phyloP scores from a whole-genome alignment of 2,797 vertebrate genomes.

The Sebastes aleutianus region DNA sequence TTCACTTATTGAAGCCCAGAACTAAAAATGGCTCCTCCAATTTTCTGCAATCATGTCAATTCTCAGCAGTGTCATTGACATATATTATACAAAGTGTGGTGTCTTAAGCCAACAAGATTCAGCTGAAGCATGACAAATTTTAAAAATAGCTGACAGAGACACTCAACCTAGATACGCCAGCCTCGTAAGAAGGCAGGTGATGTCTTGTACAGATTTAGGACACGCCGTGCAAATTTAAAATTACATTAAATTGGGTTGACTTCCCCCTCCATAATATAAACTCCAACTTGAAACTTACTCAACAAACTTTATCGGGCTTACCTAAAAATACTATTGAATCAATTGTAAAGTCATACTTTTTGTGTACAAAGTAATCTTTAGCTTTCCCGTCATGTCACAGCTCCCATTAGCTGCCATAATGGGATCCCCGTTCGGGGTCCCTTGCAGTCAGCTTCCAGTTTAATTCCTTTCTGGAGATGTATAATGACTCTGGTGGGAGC shows the following conservation, averaged over 20 bases:
- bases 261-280: neutral
- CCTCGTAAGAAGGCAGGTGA: conserved; percentile 51
- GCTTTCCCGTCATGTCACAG: conserved; percentile 24
- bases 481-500: conserved; percentile 61
- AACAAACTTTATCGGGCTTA: conserved; percentile 7
- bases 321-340: neutral
- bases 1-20: neutral
- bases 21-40: conserved; percentile 1
- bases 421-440: conserved; percentile 16
- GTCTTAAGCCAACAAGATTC: conserved; percentile 31
- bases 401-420: conserved; percentile 37
- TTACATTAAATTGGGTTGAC: conserved; percentile 52
- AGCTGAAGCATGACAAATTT: conserved; percentile 52
- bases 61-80: conserved; percentile 28
- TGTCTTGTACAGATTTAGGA: conserved; percentile 54
- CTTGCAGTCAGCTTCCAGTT: conserved; percentile 37
- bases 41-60: conserved; percentile 29
- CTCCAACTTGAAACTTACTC: conserved; percentile 6
- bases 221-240: conserved; percentile 45
- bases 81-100: conserved; percentile 13
- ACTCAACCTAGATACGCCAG: conserved; percentile 60
- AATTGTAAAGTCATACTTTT: conserved; percentile 4
- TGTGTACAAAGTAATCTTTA: conserved; percentile 17
- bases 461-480: conserved; percentile 54
- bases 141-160: conserved; percentile 71